Base-by-base conservation (phyloP, 1,140 invertebrate species). In the Mizuhopecten yessoensis region DNA sequence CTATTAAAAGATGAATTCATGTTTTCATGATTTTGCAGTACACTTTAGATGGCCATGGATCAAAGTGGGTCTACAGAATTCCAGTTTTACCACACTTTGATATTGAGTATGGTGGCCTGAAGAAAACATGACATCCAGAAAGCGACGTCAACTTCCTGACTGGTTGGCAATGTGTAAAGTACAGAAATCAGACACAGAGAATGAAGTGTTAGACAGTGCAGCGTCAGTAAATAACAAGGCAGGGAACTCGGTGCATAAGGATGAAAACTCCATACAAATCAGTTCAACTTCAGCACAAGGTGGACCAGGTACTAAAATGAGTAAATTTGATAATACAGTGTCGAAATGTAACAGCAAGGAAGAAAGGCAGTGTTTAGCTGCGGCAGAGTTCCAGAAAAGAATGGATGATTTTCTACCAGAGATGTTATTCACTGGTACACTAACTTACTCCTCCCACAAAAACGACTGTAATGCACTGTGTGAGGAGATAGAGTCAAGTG, bases 401-500 rank as follows among this genome's bases (percentile, higher is more conserved):
- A 33, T 92, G 20, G 39, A 29, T 36, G 88, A 92, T 23, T 90
- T 91, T 17, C 90, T 91, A 42, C 87, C 89, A 92, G 93, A 93
- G 86, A 91, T 93, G 39, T 29, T 34, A 34, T 94, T 94, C 88
- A 75, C 86, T 13, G 93, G 93, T 20, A 87, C 57, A 34, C 45
- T 94, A 0, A 90, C 93, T 11, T 94, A 94, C 87, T 93, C 94
- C 15, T 86, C 91, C 86, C 88, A 94, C 23, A 91, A 45, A 34
- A 88, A 88, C 90, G 94, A 94, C 39, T 94, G 94, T 87, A 93
- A 92, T 89, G 29, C 92, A 33, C 49, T 94, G 23, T 94, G 93
- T 93, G 93, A 94, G 49, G 94, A 93, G 45, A 92, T 94, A 86
- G 86, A 90, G 75, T 89, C 87, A 86, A 42, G 33, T 29, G 86